A percentile compares a stretch with the other conserved stretches of the same genome.
These are phyloP conservation scores for Embidobia sp. DNA, from an alignment of 2,888 invertebrate species.

Conservation along the genomic window DNA sequence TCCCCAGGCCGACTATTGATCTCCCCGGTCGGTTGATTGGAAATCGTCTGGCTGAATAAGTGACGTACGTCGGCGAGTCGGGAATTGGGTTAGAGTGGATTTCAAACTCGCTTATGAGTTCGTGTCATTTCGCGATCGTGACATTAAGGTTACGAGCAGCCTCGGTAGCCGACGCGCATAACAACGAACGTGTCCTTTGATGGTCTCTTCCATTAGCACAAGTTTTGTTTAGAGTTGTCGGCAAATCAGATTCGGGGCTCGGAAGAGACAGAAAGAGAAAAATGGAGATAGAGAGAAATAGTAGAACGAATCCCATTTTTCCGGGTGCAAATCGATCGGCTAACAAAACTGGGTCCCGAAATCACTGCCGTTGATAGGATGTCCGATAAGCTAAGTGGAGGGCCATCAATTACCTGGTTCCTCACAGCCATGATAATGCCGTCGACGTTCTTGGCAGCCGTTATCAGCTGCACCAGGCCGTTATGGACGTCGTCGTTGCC, in stretches of 20 bases:
- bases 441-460: constrained; percentile 91
- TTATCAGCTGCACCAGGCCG: constrained; percentile 87
- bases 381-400: background rate
- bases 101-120: background rate
- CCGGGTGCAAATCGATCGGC: background rate
- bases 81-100: constrained; percentile 32
- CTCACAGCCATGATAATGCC: constrained; percentile 90
- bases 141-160: constrained; percentile 9
- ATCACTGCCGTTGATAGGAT: background rate
- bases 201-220: too few relatives aligned
- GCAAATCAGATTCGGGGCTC: too few relatives aligned
- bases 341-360: background rate
- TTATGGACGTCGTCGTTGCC: constrained; percentile 98
- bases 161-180: background rate
- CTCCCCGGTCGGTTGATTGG: constrained; percentile 18
- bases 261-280: too few relatives aligned
- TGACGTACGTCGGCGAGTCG: constrained; percentile 13
- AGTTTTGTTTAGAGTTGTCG: too few relatives aligned
- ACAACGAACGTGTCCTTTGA: background rate
- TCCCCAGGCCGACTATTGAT: too few relatives aligned
- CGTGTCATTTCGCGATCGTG: background rate
- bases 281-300: too few relatives aligned
- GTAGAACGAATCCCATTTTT: too few relatives aligned
- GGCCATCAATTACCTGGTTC: constrained; percentile 85
- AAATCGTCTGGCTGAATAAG: constrained; percentile 31